Percentiles rank a stretch among this genome's conserved stretches.
phyloP scores from a whole-genome alignment of 2,888 invertebrate genomes.

The Rhorus exstirpatorius region DNA sequence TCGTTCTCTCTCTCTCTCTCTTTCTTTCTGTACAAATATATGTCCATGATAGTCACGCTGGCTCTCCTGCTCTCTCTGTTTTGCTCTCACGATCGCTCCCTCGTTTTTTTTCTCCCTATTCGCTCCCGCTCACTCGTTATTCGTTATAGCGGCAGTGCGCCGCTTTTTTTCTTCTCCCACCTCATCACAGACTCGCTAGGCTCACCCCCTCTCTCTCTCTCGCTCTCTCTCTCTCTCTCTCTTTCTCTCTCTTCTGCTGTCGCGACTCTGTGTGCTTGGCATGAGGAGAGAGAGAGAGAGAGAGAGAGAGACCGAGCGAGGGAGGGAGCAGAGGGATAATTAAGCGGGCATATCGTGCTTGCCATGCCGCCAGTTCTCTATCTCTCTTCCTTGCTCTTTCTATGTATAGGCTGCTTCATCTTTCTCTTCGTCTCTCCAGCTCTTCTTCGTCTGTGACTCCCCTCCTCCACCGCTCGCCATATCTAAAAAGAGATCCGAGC shows the following conservation, averaged over 20 bases:
- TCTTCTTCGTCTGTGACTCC: conserved; percentile 60
- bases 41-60: conserved; percentile 28
- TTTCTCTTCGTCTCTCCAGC: conserved; percentile 66
- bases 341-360: conserved; percentile 83
- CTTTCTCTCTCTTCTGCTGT: neutral
- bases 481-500: conserved; percentile 36
- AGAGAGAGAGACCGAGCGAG: conserved; percentile 46
- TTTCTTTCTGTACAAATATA: conserved; percentile 39
- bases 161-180: conserved; percentile 53
- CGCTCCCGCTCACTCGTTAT: conserved; percentile 31
- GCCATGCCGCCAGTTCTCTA: conserved; percentile 33
- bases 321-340: conserved; percentile 75
- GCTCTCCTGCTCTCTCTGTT: conserved; percentile 43
- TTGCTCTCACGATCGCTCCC: conserved; percentile 53
- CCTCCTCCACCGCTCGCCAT: conserved; percentile 53
- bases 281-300: conserved; percentile 30
- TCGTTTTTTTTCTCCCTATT: conserved; percentile 20
- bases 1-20: conserved; percentile 49
- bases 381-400: conserved; percentile 41
- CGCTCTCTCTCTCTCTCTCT: conserved; percentile 18
- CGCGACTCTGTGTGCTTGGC: neutral
- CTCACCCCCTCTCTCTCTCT: conserved; percentile 31
- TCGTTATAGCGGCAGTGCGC: conserved; percentile 24
- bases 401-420: conserved; percentile 37
- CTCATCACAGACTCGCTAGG: neutral